Evolutionary conservation across 2,113 vertebrate species (phyloP).

Genomic region (Callipepla californica): DNA sequence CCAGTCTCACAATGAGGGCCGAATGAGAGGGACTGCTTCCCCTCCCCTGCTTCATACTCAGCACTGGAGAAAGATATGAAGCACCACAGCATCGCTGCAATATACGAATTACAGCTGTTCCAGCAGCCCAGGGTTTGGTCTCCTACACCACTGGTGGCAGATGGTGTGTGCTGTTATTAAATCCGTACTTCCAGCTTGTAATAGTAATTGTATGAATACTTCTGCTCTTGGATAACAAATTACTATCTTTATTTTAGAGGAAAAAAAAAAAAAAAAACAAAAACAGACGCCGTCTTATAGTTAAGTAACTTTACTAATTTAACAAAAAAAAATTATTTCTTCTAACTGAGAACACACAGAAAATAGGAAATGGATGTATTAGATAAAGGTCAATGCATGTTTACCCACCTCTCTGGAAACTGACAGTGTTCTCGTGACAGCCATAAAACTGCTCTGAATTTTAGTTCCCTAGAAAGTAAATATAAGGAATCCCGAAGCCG

Average conservation of each 20-base stretch:
- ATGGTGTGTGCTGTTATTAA: neutral
- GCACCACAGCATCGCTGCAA: neutral
- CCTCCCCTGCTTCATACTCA: neutral
- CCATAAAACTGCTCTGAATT: slow-evolving; percentile 70
- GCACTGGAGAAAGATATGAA: neutral
- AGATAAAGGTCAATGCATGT: slow-evolving; percentile 56
- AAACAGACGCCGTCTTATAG: neutral
- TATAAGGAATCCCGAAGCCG: slow-evolving; percentile 53
- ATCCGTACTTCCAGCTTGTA: slow-evolving; percentile 28
- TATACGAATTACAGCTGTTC: neutral
- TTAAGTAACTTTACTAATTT: slow-evolving; percentile 30
- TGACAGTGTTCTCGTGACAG: slow-evolving; percentile 54
- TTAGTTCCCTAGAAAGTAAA: slow-evolving; percentile 77
- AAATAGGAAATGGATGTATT: slow-evolving; percentile 29
- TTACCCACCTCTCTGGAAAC: slow-evolving; percentile 57
- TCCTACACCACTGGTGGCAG: slow-evolving; percentile 15
- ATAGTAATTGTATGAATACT: neutral
- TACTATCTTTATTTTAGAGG: neutral
- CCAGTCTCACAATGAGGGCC: neutral
- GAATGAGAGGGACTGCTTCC: neutral
- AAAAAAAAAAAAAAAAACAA: neutral
- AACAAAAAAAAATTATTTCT: neutral
- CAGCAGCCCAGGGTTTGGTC: neutral
- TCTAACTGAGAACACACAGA: slow-evolving; percentile 57
- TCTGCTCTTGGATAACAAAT: slow-evolving; percentile 7